Percentiles rank a stretch among this genome's conserved stretches.
Evolutionary conservation across 2,888 invertebrate genomes (phyloP).

Genomic region (Cataglyphis altisquamis): DNA sequence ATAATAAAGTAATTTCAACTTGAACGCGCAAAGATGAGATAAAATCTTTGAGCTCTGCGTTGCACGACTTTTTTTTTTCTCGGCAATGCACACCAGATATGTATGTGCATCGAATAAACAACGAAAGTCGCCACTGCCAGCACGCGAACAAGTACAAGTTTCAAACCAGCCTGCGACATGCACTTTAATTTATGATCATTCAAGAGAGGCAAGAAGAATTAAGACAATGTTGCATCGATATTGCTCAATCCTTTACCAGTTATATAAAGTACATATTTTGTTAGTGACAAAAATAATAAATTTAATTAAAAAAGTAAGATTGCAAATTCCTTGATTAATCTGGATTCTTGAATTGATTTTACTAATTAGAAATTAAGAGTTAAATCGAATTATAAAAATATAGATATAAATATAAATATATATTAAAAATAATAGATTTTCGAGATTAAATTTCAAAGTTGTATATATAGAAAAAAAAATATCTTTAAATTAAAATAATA

Average conservation of each 20-base stretch:
- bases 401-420: neutral
- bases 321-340: neutral
- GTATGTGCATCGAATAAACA: constrained; percentile 32
- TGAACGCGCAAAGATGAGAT: constrained; percentile 32
- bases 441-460: neutral
- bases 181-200: constrained; percentile 50
- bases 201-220: constrained; percentile 44
- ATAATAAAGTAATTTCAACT: constrained; percentile 15
- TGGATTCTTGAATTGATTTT: neutral
- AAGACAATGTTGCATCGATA: constrained; percentile 41
- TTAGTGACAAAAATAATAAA: constrained; percentile 16
- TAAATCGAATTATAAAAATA: neutral
- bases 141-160: constrained; percentile 42
- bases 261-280: constrained; percentile 15
- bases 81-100: constrained; percentile 27
- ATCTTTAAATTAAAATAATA: neutral
- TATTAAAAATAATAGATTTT: neutral
- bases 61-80: constrained; percentile 36
- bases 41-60: constrained; percentile 31
- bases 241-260: neutral
- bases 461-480: neutral
- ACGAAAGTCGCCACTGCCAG: constrained; percentile 40
- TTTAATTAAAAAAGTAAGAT: constrained; percentile 14
- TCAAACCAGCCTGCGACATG: constrained; percentile 41
- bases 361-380: neutral